Evolutionary conservation across 2,888 invertebrate species (phyloP).

Genomic region (Noctuana brunneofusca): DNA sequence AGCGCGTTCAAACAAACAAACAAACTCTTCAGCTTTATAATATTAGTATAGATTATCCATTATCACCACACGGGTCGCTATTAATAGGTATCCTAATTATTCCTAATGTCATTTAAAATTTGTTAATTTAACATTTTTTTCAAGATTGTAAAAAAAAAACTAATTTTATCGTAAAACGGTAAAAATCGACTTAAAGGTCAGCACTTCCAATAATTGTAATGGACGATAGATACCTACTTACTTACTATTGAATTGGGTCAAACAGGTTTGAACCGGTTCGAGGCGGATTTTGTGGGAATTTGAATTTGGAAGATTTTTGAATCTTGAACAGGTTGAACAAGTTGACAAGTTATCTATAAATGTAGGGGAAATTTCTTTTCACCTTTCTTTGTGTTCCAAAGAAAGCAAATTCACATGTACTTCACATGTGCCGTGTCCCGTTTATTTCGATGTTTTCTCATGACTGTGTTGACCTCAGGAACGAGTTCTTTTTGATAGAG

Average conservation of each 20-base stretch:
- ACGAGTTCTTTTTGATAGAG: neutral
- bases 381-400: neutral
- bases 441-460: neutral
- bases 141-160: too few relatives aligned
- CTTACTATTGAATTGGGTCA: neutral
- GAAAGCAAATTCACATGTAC: neutral
- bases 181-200: too few relatives aligned
- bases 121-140: too few relatives aligned
- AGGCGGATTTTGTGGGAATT: slow-evolving; percentile 13
- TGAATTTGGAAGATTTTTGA: slow-evolving; percentile 3
- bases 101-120: too few relatives aligned
- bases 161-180: too few relatives aligned
- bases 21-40: too few relatives aligned
- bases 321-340: slow-evolving; percentile 9
- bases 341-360: slow-evolving; percentile 6
- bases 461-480: slow-evolving; percentile 3
- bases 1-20: too few relatives aligned
- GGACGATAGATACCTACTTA: neutral
- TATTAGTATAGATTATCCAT: too few relatives aligned
- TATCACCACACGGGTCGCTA: too few relatives aligned
- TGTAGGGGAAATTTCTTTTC: neutral
- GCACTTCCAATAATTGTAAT: neutral
- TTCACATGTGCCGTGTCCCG: too few relatives aligned
- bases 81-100: too few relatives aligned
- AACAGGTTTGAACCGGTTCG: slow-evolving; percentile 1